A percentile compares a stretch with the other conserved stretches of the same genome.
These are phyloP conservation scores for Speoplatyrhinus poulsoni DNA, from an alignment of 2,113 vertebrate species.

Conservation along the genomic window DNA sequence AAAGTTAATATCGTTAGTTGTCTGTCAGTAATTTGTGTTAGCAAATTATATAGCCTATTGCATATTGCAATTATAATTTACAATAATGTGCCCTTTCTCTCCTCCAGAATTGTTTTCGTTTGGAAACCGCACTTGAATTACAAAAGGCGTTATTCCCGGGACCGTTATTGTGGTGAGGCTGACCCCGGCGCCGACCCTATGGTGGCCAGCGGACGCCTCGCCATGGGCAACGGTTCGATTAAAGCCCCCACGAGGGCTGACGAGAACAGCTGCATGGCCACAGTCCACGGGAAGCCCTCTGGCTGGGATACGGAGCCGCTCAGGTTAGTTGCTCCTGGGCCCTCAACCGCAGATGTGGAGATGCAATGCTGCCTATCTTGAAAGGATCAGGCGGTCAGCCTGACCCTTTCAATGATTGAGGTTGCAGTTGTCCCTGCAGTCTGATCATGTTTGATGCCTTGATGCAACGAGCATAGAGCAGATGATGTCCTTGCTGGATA, in stretches of 20 bases:
- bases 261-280: conserved; percentile 66
- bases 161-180: conserved; percentile 7
- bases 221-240: conserved; percentile 82
- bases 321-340: conserved; percentile 39
- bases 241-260: conserved; percentile 67
- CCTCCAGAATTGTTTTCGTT: no score
- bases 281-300: conserved; percentile 48
- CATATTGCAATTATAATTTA: no score
- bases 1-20: no score
- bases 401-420: no score
- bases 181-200: conserved; percentile 62
- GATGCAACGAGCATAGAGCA: no score
- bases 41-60: no score
- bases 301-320: conserved; percentile 64
- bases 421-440: no score
- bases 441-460: no score
- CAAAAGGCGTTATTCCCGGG: not conserved
- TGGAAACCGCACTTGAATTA: not conserved
- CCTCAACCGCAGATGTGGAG: not conserved
- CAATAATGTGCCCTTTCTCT: no score
- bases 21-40: no score
- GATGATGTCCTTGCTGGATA: no score
- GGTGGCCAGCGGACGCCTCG: conserved; percentile 65
- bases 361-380: not conserved
- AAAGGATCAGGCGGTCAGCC: no score